Evolutionary conservation across 2,888 invertebrate genomes (phyloP).

Genomic region (Neocrepidodera transversa): DNA sequence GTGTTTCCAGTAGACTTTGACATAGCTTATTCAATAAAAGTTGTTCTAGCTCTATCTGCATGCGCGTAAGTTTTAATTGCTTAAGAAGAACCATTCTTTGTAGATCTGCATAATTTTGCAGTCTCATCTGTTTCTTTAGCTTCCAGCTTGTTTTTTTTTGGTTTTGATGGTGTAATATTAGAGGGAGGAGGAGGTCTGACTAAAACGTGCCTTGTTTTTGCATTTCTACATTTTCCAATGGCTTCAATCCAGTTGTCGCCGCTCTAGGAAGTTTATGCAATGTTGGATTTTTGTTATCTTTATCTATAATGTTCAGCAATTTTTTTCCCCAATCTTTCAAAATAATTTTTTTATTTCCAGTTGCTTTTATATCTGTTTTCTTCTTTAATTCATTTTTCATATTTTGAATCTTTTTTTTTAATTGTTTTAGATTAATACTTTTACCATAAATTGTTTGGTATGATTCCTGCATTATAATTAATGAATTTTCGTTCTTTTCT

Average conservation of each 20-base stretch:
- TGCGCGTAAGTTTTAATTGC: constrained; percentile 10
- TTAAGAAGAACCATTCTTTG: constrained; percentile 10
- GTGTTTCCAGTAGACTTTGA: no score
- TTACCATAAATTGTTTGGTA: constrained; percentile 1
- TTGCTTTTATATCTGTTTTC: constrained; percentile 1
- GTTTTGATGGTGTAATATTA: constrained; percentile 12
- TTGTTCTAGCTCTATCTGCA: no score
- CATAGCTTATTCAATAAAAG: no score
- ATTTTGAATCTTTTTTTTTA: constrained; percentile 6
- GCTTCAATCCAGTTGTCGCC: constrained; percentile 23
- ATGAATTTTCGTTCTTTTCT: background rate
- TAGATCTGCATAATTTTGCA: constrained; percentile 20
- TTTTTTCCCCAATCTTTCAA: constrained; percentile 11
- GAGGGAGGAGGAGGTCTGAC: constrained; percentile 9
- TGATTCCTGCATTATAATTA: background rate
- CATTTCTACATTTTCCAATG: constrained; percentile 26
- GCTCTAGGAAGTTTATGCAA: constrained; percentile 20
- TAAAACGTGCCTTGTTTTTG: constrained; percentile 22
- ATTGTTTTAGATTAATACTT: background rate
- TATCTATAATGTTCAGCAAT: constrained; percentile 4
- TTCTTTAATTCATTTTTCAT: constrained; percentile 1
- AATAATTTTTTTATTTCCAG: constrained; percentile 15
- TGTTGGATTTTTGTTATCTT: constrained; percentile 16
- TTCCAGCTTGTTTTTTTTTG: no score
- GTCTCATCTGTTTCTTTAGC: no score